These are phyloP conservation scores for Platalea minor DNA, from an alignment of 2,797 vertebrate species.

Conservation along the genomic window DNA sequence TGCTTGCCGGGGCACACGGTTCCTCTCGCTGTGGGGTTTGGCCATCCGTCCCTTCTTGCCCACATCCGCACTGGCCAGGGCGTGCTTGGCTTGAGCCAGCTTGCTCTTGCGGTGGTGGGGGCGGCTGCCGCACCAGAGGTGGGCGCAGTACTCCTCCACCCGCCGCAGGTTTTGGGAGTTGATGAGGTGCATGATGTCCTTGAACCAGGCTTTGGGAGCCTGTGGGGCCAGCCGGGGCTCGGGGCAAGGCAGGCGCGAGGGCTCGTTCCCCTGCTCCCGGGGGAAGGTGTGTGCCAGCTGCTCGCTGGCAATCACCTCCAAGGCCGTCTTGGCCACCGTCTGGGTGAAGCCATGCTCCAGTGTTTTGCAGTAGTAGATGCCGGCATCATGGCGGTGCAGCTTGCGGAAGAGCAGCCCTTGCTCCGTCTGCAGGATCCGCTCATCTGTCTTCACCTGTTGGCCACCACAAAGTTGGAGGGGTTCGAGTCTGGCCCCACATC, in stretches of 20 bases:
- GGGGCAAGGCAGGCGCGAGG: background rate
- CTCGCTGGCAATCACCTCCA: constrained; percentile 82
- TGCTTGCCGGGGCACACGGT: constrained; percentile 84
- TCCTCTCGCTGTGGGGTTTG: constrained; percentile 80
- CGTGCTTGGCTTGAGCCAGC: constrained; percentile 84
- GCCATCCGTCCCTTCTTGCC: constrained; percentile 72
- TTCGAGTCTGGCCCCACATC: background rate
- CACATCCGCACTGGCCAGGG: constrained; percentile 78
- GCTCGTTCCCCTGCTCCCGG: constrained; percentile 35
- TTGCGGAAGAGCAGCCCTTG: constrained; percentile 88
- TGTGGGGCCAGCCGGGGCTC: constrained; percentile 64
- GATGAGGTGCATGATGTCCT: constrained; percentile 91
- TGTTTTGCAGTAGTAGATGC: constrained; percentile 86
- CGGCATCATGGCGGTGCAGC: constrained; percentile 82
- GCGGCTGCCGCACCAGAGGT: constrained; percentile 85
- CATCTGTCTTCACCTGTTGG: constrained; percentile 86
- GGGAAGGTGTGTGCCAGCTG: constrained; percentile 80
- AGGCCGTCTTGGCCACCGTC: constrained; percentile 78
- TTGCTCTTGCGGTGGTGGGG: constrained; percentile 83
- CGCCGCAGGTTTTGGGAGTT: constrained; percentile 83
- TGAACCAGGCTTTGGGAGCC: constrained; percentile 84
- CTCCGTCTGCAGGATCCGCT: constrained; percentile 84
- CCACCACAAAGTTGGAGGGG: fast-evolving
- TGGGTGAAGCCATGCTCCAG: constrained; percentile 89
- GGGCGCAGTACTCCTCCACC: constrained; percentile 91